Percentiles rank a stretch among this genome's conserved stretches.
Evolutionary conservation across 2,888 invertebrate species (phyloP).

Genomic region (Troides aeacus): DNA sequence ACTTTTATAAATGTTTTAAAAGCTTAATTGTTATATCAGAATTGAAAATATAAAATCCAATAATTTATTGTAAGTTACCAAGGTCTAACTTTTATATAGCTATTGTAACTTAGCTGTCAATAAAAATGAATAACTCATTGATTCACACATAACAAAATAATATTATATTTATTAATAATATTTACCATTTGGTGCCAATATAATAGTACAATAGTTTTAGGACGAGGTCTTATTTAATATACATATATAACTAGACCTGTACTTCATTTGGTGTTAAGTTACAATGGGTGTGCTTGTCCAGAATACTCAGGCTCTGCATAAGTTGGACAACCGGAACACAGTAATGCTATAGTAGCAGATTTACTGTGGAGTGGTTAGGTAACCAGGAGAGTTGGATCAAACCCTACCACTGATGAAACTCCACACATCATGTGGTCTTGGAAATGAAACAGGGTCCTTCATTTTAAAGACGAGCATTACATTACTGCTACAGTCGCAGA

Average conservation of each 20-base stretch:
- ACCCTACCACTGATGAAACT: no score
- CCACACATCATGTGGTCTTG: no score
- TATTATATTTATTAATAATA: conserved; percentile 35
- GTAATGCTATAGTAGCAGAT: no score
- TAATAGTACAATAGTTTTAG: conserved; percentile 41
- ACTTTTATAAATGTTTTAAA: conserved; percentile 38
- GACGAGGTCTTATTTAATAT: conserved; percentile 27
- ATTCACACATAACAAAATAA: conserved; percentile 34
- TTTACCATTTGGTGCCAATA: conserved; percentile 72
- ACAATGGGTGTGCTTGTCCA: no score
- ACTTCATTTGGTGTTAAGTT: no score
- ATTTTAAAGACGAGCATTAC: no score
- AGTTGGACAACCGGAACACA: no score
- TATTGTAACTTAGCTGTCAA: conserved; percentile 7
- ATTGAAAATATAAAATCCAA: conserved; percentile 14
- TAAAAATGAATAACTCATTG: conserved; percentile 11
- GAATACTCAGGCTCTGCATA: no score
- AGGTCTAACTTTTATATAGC: conserved; percentile 19
- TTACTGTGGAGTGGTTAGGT: no score
- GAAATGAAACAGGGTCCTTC: no score
- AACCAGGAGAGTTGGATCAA: no score
- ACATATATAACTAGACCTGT: background rate
- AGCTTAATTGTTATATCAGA: conserved; percentile 24
- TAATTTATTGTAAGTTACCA: conserved; percentile 22
- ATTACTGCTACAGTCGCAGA: background rate